Conservation (phyloP, 2,888 invertebrate genomes). For the Cheilosia scutellata region DNA sequence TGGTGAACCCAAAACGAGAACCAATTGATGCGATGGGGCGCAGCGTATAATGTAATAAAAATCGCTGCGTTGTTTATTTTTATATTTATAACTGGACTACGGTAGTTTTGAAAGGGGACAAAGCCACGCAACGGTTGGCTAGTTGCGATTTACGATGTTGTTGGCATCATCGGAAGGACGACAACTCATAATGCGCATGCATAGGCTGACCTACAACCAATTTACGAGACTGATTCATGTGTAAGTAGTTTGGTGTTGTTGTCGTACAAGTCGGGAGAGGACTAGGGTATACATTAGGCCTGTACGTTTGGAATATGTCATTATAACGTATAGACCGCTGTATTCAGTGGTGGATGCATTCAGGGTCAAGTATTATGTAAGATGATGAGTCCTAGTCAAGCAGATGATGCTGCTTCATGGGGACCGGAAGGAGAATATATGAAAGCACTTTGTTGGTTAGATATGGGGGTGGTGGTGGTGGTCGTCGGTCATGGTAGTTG, state of each 20-base stretch:
- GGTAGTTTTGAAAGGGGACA: slow-evolving; percentile 4
- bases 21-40: slow-evolving; percentile 20
- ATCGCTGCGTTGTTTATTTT: slow-evolving; percentile 30
- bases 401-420: slow-evolving; percentile 11
- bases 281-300: slow-evolving; percentile 36
- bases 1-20: slow-evolving; percentile 21
- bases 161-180: slow-evolving; percentile 5
- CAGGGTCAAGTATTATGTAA: slow-evolving; percentile 65
- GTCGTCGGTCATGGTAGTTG: not conserved
- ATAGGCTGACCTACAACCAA: slow-evolving; percentile 35
- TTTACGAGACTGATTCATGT: slow-evolving; percentile 27
- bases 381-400: slow-evolving; percentile 38
- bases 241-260: slow-evolving; percentile 8
- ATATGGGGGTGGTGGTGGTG: not conserved
- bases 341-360: slow-evolving; percentile 30
- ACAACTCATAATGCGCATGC: slow-evolving; percentile 19
- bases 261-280: not conserved
- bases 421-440: slow-evolving; percentile 28
- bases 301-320: slow-evolving; percentile 29
- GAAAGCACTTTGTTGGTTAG: slow-evolving; percentile 24
- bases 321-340: slow-evolving; percentile 1
- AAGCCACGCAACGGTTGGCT: slow-evolving; percentile 8
- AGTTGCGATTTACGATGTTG: slow-evolving; percentile 39
- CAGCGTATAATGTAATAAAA: slow-evolving; percentile 52
- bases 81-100: slow-evolving; percentile 26